Percentiles rank a stretch among this genome's conserved stretches.
These are phyloP conservation scores for Choreutis nemorana DNA, from an alignment of 2,888 invertebrate species.

Conservation along the genomic window DNA sequence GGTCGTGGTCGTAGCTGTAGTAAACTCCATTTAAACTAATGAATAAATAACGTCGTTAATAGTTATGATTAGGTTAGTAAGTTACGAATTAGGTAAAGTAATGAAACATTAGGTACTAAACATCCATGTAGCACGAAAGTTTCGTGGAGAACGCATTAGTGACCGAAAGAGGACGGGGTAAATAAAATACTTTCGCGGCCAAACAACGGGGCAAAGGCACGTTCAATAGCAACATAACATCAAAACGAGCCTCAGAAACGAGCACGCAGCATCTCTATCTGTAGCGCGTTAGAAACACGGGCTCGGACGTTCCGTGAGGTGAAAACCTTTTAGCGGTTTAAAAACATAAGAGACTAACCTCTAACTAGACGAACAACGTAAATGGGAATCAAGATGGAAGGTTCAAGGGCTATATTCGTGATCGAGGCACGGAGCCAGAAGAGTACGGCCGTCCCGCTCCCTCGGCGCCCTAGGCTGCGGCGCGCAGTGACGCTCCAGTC, in stretches of 20 bases:
- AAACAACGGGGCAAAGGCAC: constrained; percentile 46
- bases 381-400: constrained; percentile 47
- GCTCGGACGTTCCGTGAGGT: constrained; percentile 45
- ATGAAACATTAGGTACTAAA: no score
- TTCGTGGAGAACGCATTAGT: no score
- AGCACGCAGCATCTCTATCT: constrained; percentile 59
- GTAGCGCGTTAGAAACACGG: constrained; percentile 47
- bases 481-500: constrained; percentile 61
- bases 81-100: no score
- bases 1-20: no score
- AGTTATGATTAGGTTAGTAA: no score
- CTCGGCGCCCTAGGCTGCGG: constrained; percentile 56
- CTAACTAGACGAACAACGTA: constrained; percentile 45
- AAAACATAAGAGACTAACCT: constrained; percentile 43
- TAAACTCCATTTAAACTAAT: no score
- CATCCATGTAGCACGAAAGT: no score
- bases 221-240: constrained; percentile 60
- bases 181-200: constrained; percentile 49
- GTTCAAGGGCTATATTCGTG: constrained; percentile 59
- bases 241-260: constrained; percentile 43
- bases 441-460: constrained; percentile 56
- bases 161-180: constrained; percentile 28
- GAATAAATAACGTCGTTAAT: no score
- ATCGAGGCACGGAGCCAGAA: constrained; percentile 27
- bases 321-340: constrained; percentile 55